Evolutionary conservation across 2,797 vertebrate species (phyloP).

Genomic region (Fratercula arctica): DNA sequence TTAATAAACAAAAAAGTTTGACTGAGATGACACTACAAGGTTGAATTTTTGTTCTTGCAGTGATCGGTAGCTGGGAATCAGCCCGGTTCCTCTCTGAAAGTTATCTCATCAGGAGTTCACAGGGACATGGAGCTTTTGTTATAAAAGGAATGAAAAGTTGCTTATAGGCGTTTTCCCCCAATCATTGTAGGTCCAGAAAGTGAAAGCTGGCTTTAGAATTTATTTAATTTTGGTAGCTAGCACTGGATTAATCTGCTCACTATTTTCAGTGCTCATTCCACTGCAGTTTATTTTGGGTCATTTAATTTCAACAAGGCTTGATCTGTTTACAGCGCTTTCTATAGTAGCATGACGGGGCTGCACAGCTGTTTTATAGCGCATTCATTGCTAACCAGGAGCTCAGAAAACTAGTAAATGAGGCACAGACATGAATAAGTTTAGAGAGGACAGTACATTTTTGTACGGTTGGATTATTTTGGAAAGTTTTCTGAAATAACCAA

Average conservation of each 20-base stretch:
- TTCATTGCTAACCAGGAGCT: conserved; percentile 23
- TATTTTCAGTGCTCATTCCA: conserved; percentile 48
- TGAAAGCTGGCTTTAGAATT: background rate
- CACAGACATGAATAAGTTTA: background rate
- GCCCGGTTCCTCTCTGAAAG: background rate
- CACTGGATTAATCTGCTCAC: background rate
- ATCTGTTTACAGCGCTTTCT: conserved; percentile 44
- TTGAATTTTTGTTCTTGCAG: background rate
- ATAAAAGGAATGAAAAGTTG: background rate
- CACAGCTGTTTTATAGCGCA: background rate
- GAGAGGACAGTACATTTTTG: conserved; percentile 26
- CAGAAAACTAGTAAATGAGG: conserved; percentile 21
- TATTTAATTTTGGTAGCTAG: conserved; percentile 10
- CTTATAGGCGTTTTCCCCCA: background rate
- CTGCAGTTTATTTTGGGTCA: conserved; percentile 61
- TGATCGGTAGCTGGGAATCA: background rate
- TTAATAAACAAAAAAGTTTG: background rate
- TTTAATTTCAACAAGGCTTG: conserved; percentile 66
- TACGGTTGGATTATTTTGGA: conserved; percentile 31
- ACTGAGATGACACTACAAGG: background rate
- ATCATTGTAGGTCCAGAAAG: background rate
- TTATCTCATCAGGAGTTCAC: background rate
- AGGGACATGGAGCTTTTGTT: background rate
- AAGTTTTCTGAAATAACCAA: conserved; percentile 40
- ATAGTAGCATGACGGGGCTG: background rate